phyloP scores from a whole-genome alignment of 2,888 invertebrate genomes.

The Meiosimyza platycephala region DNA sequence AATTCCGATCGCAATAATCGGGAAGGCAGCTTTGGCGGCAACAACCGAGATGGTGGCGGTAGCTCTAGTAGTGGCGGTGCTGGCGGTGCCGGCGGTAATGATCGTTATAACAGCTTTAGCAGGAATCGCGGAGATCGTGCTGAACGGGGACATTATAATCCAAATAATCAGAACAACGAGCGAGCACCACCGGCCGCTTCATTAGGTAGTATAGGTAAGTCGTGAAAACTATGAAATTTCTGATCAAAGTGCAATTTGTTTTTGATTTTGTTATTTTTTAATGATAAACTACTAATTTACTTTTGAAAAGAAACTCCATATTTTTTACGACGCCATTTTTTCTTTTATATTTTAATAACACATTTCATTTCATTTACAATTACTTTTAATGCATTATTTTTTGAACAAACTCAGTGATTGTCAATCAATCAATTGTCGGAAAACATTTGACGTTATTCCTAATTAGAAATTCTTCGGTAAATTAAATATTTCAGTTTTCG shows the following conservation, averaged over 20 bases:
- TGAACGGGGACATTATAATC: constrained; percentile 56
- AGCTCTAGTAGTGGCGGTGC: constrained; percentile 65
- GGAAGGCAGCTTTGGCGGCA: constrained; percentile 63
- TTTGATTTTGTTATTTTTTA: background rate
- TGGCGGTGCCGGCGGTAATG: constrained; percentile 62
- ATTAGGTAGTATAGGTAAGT: constrained; percentile 52
- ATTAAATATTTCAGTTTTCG: no score
- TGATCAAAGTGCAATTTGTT: constrained; percentile 6
- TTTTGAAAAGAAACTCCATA: constrained; percentile 33
- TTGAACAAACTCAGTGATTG: no score
- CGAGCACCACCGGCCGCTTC: constrained; percentile 50
- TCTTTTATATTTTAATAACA: constrained; percentile 1
- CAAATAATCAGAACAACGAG: constrained; percentile 53
- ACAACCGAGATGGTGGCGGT: constrained; percentile 64
- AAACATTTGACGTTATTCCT: no score
- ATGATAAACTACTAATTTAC: constrained; percentile 1
- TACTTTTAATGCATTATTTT: no score
- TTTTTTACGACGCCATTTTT: constrained; percentile 20
- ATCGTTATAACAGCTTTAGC: constrained; percentile 66
- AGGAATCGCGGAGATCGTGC: constrained; percentile 64
- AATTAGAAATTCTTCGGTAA: no score
- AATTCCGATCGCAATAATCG: constrained; percentile 63
- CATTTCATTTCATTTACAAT: no score
- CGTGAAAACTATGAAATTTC: constrained; percentile 16
- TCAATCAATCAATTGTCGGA: no score